Evolutionary conservation across 2,888 invertebrate genomes (phyloP).

Genomic region (Leptinotarsa peninsularis): DNA sequence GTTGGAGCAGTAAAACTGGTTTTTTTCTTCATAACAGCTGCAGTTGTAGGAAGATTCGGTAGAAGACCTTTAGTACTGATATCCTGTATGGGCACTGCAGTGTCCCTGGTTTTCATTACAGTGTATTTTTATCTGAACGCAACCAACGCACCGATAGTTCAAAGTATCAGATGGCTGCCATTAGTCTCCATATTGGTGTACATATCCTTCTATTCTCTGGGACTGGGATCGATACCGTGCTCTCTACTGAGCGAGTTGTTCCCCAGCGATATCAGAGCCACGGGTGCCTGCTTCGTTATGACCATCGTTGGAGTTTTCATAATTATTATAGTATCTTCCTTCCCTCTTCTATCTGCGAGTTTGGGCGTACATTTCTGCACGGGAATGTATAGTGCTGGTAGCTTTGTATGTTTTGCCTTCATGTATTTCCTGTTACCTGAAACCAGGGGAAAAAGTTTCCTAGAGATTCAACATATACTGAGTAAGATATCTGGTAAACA

Average conservation of each 20-base stretch:
- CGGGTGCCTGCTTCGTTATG: neutral
- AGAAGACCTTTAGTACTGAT: slow-evolving; percentile 72
- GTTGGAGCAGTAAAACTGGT: neutral
- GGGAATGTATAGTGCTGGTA: neutral
- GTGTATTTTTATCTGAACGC: neutral
- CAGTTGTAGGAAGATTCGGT: neutral
- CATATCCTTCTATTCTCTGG: neutral
- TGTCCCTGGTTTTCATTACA: neutral
- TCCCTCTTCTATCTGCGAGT: neutral
- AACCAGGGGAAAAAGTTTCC: neutral
- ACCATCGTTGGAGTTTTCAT: neutral
- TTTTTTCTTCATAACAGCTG: neutral
- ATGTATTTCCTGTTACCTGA: slow-evolving; percentile 19
- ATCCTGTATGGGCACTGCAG: neutral
- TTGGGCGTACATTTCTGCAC: neutral
- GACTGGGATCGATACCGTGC: neutral
- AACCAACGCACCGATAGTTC: neutral
- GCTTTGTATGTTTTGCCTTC: neutral
- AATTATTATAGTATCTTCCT: neutral
- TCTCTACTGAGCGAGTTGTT: neutral
- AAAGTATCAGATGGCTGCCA: neutral
- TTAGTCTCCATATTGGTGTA: neutral
- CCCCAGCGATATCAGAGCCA: neutral
- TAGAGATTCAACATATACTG: neutral
- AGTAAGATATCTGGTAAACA: too few relatives aligned